A percentile compares a stretch with the other conserved stretches of the same genome.
Conservation (phyloP, 2,888 invertebrate genomes). For the Entomobrya multifasciata region DNA sequence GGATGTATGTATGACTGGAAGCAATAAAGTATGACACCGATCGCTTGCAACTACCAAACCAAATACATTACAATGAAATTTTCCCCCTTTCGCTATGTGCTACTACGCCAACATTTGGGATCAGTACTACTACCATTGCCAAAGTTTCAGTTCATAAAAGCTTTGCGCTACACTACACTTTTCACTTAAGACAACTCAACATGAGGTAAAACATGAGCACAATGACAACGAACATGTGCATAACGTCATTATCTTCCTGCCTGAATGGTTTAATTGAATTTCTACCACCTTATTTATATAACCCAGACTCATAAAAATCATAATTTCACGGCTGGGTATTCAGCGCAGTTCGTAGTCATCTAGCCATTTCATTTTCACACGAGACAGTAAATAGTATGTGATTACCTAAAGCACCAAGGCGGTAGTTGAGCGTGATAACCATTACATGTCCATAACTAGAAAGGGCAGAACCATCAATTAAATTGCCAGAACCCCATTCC, state of each 20-base stretch:
- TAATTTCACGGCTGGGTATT: too few species aligned
- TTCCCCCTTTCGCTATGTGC: not conserved
- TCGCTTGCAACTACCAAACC: slow-evolving; percentile 17
- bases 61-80: slow-evolving; percentile 1
- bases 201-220: too few species aligned
- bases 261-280: too few species aligned
- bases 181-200: too few species aligned
- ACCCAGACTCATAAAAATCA: too few species aligned
- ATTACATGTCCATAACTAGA: slow-evolving; percentile 94
- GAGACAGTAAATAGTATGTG: not conserved
- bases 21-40: not conserved
- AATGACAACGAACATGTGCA: too few species aligned
- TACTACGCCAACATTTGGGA: too few species aligned
- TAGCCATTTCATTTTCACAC: too few species aligned
- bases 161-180: too few species aligned
- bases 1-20: not conserved
- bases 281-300: too few species aligned
- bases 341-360: too few species aligned
- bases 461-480: slow-evolving; percentile 96
- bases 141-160: not conserved
- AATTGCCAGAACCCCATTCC: slow-evolving; percentile 98
- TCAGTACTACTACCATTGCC: not conserved
- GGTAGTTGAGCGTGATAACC: slow-evolving; percentile 91
- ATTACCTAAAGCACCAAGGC: slow-evolving; percentile 90
- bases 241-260: too few species aligned